Evolutionary conservation across 2,888 invertebrate genomes (phyloP).

Genomic region (Dastarcus helophoroides): DNA sequence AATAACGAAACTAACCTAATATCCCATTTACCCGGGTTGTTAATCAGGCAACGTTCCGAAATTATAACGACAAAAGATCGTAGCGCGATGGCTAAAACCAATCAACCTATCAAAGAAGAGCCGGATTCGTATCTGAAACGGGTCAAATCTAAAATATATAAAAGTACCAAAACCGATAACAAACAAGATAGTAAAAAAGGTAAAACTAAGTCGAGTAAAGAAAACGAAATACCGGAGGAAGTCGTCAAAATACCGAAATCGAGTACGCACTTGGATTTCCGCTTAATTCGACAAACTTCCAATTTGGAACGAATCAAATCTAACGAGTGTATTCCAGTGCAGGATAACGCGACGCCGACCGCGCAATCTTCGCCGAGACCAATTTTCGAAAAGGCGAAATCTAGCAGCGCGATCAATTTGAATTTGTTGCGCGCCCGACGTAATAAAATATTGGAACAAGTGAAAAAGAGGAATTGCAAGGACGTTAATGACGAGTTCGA

Average conservation of each 20-base stretch:
- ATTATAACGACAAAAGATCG: constrained; percentile 4
- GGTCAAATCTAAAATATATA: constrained; percentile 36
- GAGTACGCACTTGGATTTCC: constrained; percentile 26
- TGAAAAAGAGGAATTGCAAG: constrained; percentile 26
- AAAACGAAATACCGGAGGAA: constrained; percentile 10
- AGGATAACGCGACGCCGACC: constrained; percentile 14
- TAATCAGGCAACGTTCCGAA: constrained; percentile 9
- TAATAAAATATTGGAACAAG: constrained; percentile 29
- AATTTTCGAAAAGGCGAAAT: constrained; percentile 34
- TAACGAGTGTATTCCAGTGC: constrained; percentile 16
- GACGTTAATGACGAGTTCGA: constrained; percentile 34
- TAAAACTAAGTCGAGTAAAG: constrained; percentile 16
- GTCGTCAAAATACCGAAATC: constrained; percentile 21
- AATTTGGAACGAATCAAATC: constrained; percentile 34
- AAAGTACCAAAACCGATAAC: constrained; percentile 23
- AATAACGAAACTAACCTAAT: constrained; percentile 9
- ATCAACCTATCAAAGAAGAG: constrained; percentile 12
- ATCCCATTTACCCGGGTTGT: constrained; percentile 2
- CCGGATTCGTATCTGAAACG: constrained; percentile 32
- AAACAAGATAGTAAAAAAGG: constrained; percentile 15
- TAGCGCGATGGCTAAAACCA: constrained; percentile 6
- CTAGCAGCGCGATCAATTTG: constrained; percentile 37
- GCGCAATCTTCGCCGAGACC: constrained; percentile 22
- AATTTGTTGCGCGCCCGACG: constrained; percentile 31
- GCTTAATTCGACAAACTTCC: constrained; percentile 33